Evolutionary conservation across 2,888 invertebrate species (phyloP).

Genomic region (Eristalis arbustorum): DNA sequence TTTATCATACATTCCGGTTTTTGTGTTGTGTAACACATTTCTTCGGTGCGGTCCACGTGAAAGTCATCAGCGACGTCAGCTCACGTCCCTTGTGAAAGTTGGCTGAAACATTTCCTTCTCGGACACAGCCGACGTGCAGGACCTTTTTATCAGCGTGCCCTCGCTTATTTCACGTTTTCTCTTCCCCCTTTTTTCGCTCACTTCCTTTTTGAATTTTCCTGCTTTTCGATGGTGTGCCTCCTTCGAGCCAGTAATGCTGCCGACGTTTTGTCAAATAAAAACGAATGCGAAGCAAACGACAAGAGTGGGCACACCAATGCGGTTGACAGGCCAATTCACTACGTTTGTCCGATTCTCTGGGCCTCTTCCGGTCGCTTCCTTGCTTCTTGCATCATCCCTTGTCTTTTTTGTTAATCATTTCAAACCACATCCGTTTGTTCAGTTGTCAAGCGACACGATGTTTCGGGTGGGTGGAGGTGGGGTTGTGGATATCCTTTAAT

Average conservation of each 20-base stretch:
- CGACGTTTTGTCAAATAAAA: conserved; percentile 42
- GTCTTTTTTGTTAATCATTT: conserved; percentile 10
- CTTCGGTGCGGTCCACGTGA: conserved; percentile 32
- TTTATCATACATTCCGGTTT: conserved; percentile 20
- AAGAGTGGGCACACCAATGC: conserved; percentile 10
- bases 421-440: conserved; percentile 16
- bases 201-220: not conserved
- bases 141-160: conserved; percentile 37
- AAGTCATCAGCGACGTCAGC: conserved; percentile 50
- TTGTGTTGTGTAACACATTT: conserved; percentile 20
- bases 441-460: not conserved
- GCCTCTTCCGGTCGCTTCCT: not conserved
- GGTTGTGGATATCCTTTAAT: not conserved
- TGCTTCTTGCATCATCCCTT: not conserved
- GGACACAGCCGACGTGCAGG: conserved; percentile 50
- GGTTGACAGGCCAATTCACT: conserved; percentile 31
- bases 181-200: not conserved
- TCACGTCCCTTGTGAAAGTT: conserved; percentile 57
- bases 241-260: conserved; percentile 22
- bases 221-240: conserved; percentile 14
- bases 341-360: not conserved
- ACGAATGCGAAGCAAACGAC: conserved; percentile 12
- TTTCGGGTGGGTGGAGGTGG: not conserved
- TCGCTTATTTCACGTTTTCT: not conserved
- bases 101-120: conserved; percentile 45